Conservation (phyloP, 1,140 invertebrate genomes). For the Pseudomyrmex gracilis region DNA sequence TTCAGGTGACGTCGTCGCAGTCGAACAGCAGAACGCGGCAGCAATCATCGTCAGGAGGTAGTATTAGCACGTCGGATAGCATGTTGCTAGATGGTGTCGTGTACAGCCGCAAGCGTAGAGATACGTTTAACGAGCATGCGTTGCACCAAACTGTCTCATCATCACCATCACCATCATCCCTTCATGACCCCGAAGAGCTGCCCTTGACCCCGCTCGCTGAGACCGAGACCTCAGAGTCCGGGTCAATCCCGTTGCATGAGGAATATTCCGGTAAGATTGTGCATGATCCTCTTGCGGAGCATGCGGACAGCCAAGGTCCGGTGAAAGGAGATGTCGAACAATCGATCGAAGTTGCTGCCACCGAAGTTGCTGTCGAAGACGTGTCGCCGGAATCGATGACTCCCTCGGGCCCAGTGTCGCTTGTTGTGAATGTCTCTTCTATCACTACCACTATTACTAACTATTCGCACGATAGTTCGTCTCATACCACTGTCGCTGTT, state of each 20-base stretch:
- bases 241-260: slow-evolving; percentile 65
- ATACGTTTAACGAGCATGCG: slow-evolving; percentile 88
- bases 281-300: slow-evolving; percentile 70
- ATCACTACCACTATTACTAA: slow-evolving; percentile 53
- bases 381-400: slow-evolving; percentile 17
- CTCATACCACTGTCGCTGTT: slow-evolving; percentile 48
- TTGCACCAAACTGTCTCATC: slow-evolving; percentile 70
- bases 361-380: background rate
- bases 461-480: slow-evolving; percentile 52
- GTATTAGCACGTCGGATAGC: slow-evolving; percentile 83
- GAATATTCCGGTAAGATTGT: slow-evolving; percentile 72
- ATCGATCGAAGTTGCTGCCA: background rate
- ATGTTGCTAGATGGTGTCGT: slow-evolving; percentile 75
- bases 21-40: slow-evolving; percentile 85
- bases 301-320: slow-evolving; percentile 47
- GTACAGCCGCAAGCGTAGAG: slow-evolving; percentile 88
- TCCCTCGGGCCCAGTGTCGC: slow-evolving; percentile 11
- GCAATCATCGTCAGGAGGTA: slow-evolving; percentile 88
- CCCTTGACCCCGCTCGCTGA: slow-evolving; percentile 9
- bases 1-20: slow-evolving; percentile 87
- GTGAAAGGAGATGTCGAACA: slow-evolving; percentile 7
- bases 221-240: slow-evolving; percentile 10
- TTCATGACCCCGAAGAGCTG: slow-evolving; percentile 41
- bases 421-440: slow-evolving; percentile 49
- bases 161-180: slow-evolving; percentile 16